Evolutionary conservation across 2,888 invertebrate genomes (phyloP).

Genomic region (Dexiosoma caninum): DNA sequence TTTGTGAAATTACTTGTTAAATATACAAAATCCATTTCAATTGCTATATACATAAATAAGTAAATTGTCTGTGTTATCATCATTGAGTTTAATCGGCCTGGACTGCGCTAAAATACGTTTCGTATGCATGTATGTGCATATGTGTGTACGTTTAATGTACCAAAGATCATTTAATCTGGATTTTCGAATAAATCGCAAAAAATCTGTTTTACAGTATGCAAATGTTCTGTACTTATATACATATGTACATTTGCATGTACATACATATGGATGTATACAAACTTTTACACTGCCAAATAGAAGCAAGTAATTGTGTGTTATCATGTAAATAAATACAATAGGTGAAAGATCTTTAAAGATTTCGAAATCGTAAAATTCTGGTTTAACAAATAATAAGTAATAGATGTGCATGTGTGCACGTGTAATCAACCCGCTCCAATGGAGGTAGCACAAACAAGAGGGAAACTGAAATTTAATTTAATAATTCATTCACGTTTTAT

Average conservation of each 20-base stretch:
- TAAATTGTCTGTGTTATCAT: constrained; percentile 37
- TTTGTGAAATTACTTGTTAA: constrained; percentile 29
- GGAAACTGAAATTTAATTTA: too few species aligned
- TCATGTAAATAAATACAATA: constrained; percentile 44
- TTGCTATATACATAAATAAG: neutral
- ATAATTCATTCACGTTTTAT: too few species aligned
- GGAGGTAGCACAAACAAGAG: too few species aligned
- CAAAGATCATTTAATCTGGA: constrained; percentile 46
- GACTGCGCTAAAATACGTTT: too few species aligned
- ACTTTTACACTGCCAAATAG: neutral
- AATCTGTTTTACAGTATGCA: neutral
- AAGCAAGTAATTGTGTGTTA: neutral
- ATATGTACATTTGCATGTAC: neutral
- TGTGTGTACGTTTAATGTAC: neutral
- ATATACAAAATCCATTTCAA: constrained; percentile 8
- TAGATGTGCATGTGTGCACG: too few species aligned
- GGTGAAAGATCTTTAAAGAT: constrained; percentile 46
- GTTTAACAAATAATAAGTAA: constrained; percentile 5
- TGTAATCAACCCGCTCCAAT: too few species aligned
- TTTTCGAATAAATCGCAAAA: constrained; percentile 10
- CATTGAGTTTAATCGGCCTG: constrained; percentile 1
- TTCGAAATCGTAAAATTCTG: constrained; percentile 12
- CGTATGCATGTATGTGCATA: too few species aligned
- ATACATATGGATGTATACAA: neutral
- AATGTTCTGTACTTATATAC: too few species aligned